Evolutionary conservation across 2,797 vertebrate genomes (phyloP), one percentile per base, ranked within the genome.

Genomic region (Semotilus atromaculatus): DNA sequence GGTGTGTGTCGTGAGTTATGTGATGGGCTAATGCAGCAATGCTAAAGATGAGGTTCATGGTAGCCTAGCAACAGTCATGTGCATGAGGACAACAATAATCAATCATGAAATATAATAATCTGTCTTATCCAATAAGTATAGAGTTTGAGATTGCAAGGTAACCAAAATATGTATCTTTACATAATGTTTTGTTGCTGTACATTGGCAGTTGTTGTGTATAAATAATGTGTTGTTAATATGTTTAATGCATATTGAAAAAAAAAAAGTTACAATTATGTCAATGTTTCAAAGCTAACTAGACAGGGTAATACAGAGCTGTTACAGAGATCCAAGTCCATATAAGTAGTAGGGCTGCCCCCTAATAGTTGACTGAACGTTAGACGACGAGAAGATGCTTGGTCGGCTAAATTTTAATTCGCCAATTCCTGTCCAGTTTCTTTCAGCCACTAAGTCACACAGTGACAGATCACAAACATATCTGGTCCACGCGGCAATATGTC

Each of bases 1-100:
- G 45, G 75, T 31, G 29, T 75, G 51, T 51, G 80, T 36, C 14
- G 31, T 16, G 38, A 43, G 81, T 45, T 79, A 75, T 48, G 26
- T 66, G n/a, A 79, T 23, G 7, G 77, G 40, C 60, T 78, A 64
- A 23, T 64, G 58, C 38, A 45, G 55, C 64, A 26, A 45, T 64
- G 23, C 31, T 62, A 18, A 19, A 64, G 58, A 78, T 18, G 55
- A 19, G 23, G 55, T 62, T 78, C 58, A 19, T 64, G 71, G 43
- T 73, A 31, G 16, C 58, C 11, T 45, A 79, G 19, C 60, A 34
- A 23, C 29, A 5, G 40, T 45, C 55, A 64, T 31, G 3, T 23
- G 7, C 38, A 78, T 36, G 31, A 75, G 19, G 11, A 34, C 31
- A 31, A 29, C 34, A 80, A 62, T 4, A 31, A 51, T 62, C 4